These are phyloP conservation scores for Scatophagus argus DNA, from an alignment of 2,113 vertebrate species.

Conservation along the genomic window DNA sequence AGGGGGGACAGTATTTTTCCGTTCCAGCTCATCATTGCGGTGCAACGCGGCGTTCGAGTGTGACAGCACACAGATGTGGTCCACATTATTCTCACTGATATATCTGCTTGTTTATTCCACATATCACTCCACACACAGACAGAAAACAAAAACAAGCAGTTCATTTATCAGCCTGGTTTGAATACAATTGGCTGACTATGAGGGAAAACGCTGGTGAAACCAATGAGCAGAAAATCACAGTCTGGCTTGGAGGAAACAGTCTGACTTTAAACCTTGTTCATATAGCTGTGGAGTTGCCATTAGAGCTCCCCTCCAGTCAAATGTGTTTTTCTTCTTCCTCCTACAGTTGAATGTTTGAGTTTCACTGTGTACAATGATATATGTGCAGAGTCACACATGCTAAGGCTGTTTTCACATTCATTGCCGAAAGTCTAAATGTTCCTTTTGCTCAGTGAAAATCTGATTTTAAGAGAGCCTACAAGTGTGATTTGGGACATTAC, in stretches of 20 bases:
- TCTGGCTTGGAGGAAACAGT: not conserved
- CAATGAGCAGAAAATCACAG: not conserved
- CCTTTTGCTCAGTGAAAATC: no score
- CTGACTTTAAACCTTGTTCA: not conserved
- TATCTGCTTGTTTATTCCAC: constrained; percentile 25
- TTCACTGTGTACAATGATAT: no score
- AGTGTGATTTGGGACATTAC: no score
- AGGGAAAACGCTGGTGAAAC: not conserved
- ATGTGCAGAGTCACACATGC: no score
- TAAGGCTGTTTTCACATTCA: no score
- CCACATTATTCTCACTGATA: constrained; percentile 35
- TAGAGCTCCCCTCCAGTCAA: no score
- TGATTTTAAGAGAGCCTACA: no score
- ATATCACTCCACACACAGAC: not conserved
- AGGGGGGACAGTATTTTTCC: constrained; percentile 27
- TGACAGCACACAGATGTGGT: constrained; percentile 48
- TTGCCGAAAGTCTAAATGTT: no score
- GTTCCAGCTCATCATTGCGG: constrained; percentile 20
- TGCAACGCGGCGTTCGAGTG: constrained; percentile 22
- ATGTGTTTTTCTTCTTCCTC: no score
- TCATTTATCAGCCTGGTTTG: constrained; percentile 19
- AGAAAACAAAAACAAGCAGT: constrained; percentile 7
- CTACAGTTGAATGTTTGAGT: no score
- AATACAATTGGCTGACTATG: not conserved
- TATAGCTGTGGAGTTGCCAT: not conserved